These are phyloP conservation scores for Dipus sagitta DNA, from an alignment of 2,797 vertebrate species.

Conservation along the genomic window DNA sequence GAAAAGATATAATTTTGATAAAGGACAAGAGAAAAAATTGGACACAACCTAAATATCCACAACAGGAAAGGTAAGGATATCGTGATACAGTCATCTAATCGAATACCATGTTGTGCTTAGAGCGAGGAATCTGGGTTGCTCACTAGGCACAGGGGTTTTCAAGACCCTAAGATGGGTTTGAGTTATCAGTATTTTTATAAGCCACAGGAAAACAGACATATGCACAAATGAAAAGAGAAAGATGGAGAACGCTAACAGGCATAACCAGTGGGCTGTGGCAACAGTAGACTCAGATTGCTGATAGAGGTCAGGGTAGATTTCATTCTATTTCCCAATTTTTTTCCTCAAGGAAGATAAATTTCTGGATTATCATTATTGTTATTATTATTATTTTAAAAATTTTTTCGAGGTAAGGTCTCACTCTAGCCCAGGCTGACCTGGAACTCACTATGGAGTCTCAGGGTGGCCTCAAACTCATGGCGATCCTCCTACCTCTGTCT, in stretches of 20 bases:
- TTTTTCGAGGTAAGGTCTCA: background rate
- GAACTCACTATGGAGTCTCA: too few relatives aligned
- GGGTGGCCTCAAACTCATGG: too few relatives aligned
- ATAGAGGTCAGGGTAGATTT: background rate
- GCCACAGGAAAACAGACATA: background rate
- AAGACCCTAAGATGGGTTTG: background rate
- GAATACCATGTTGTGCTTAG: background rate
- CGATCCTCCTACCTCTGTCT: too few relatives aligned
- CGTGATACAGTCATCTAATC: background rate
- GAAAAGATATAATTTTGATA: background rate
- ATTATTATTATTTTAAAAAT: background rate
- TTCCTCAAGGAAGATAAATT: background rate
- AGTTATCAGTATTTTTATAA: background rate
- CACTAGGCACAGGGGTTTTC: background rate
- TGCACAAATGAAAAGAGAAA: constrained; percentile 1
- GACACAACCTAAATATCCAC: background rate
- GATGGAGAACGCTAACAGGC: background rate
- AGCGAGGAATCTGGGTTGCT: background rate
- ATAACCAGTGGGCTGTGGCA: background rate
- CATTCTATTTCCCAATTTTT: background rate
- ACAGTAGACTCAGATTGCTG: background rate
- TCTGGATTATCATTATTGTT: background rate
- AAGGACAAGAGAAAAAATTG: background rate
- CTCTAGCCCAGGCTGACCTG: too few relatives aligned
- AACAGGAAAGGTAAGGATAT: background rate